phyloP scores from a whole-genome alignment of 2,888 invertebrate genomes.

The Trachelus tabidus region DNA sequence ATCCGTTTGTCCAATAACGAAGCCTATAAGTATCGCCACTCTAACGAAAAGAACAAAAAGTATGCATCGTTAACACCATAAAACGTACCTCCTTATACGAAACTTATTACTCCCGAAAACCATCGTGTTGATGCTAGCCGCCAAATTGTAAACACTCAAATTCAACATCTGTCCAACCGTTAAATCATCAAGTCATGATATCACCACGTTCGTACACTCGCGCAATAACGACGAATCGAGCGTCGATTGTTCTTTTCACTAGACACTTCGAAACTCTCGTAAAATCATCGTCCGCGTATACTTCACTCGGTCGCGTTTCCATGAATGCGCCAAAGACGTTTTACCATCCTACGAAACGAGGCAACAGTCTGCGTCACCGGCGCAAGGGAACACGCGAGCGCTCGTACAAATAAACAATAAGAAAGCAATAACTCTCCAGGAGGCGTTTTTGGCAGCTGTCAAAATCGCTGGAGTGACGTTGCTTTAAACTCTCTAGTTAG shows the following conservation, averaged over 20 bases:
- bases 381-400: not conserved
- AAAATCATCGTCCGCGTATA: not conserved
- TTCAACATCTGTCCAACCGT: conserved; percentile 54
- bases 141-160: conserved; percentile 53
- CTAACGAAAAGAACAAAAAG: not conserved
- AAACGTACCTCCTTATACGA: conserved; percentile 68
- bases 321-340: not conserved
- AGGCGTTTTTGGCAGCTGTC: conserved; percentile 10
- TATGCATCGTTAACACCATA: not conserved
- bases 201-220: not conserved
- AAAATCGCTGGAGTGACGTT: conserved; percentile 4
- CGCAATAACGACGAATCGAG: not conserved
- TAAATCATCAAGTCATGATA: conserved; percentile 34
- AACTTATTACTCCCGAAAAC: conserved; percentile 68
- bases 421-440: not conserved
- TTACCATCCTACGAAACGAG: not conserved
- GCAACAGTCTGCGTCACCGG: not conserved
- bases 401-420: not conserved
- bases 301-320: not conserved
- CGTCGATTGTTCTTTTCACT: not conserved
- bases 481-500: not conserved
- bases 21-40: not conserved
- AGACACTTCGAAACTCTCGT: not conserved
- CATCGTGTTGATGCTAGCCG: conserved; percentile 60
- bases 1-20: not conserved